A percentile compares a stretch with the other conserved stretches of the same genome.
These are phyloP conservation scores for Penaeus vannamei DNA, from an alignment of 1,140 invertebrate species.

Conservation along the genomic window DNA sequence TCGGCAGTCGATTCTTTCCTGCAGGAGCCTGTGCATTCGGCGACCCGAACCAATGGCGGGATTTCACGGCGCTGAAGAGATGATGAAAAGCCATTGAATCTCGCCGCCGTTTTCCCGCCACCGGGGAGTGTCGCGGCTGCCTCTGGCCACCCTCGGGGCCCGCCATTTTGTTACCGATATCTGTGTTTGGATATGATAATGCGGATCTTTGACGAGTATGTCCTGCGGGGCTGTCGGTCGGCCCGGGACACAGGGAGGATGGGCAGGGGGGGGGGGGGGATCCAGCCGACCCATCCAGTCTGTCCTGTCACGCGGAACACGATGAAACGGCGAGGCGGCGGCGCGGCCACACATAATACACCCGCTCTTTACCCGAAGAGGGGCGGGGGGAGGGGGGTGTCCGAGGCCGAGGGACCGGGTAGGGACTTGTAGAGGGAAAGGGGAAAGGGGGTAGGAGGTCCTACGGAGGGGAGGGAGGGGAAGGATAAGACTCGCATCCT, in stretches of 20 bases:
- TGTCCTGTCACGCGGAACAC: constrained; percentile 45
- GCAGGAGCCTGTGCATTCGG: not conserved
- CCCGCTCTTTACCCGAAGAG: not conserved
- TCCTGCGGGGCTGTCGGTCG: constrained; percentile 2
- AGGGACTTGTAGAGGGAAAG: not conserved
- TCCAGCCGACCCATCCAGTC: not conserved
- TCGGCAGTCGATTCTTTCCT: not conserved
- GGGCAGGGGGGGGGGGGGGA: too few relatives aligned
- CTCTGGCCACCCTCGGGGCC: not conserved
- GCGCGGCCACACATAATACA: constrained; percentile 40
- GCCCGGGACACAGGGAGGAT: too few relatives aligned
- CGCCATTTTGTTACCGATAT: constrained; percentile 61
- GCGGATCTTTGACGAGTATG: constrained; percentile 46
- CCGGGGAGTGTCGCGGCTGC: too few relatives aligned
- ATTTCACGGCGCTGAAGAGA: too few relatives aligned
- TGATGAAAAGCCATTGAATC: not conserved
- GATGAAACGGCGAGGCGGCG: constrained; percentile 49
- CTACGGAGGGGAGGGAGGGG: too few relatives aligned
- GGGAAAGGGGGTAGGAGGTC: too few relatives aligned
- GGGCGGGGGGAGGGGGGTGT: not conserved
- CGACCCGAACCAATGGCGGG: too few relatives aligned
- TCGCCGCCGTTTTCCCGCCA: not conserved
- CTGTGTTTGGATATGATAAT: constrained; percentile 64
- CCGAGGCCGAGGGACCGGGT: not conserved
- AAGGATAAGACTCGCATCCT: too few relatives aligned